These are phyloP conservation scores for Carassius auratus DNA, from an alignment of 2,113 vertebrate genomes.

Conservation along the genomic window DNA sequence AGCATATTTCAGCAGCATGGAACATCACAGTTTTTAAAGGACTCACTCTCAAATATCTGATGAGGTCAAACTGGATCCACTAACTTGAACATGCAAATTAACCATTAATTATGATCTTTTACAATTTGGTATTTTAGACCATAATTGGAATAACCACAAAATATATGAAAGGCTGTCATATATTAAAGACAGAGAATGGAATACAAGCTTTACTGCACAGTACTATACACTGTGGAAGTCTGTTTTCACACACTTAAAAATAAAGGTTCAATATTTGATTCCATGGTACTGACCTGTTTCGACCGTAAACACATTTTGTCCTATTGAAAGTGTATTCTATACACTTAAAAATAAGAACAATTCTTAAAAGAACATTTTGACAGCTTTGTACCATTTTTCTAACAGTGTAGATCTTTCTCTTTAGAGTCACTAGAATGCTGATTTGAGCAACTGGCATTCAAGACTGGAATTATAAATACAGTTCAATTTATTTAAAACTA, in stretches of 20 bases:
- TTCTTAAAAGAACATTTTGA: not conserved
- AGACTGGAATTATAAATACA: not conserved
- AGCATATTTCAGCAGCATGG: not conserved
- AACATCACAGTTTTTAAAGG: not conserved
- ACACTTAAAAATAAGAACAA: too few relatives aligned
- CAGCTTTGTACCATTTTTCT: not conserved
- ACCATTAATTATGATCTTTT: not conserved
- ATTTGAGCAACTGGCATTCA: not conserved
- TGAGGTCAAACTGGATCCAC: not conserved
- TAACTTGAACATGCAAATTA: not conserved
- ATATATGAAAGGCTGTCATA: not conserved
- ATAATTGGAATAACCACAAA: not conserved
- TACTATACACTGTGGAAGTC: too few relatives aligned
- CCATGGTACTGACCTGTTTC: too few relatives aligned
- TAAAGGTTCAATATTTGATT: too few relatives aligned
- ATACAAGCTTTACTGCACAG: not conserved
- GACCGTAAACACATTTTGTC: too few relatives aligned
- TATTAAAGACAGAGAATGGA: not conserved
- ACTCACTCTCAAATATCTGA: not conserved
- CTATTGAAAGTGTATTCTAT: too few relatives aligned
- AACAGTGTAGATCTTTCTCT: not conserved
- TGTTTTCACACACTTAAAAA: too few relatives aligned
- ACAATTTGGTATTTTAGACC: not conserved
- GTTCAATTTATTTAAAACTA: not conserved
- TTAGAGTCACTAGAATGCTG: not conserved